Conservation (phyloP, 1,140 invertebrate species). For the Tyrophagus putrescentiae region DNA sequence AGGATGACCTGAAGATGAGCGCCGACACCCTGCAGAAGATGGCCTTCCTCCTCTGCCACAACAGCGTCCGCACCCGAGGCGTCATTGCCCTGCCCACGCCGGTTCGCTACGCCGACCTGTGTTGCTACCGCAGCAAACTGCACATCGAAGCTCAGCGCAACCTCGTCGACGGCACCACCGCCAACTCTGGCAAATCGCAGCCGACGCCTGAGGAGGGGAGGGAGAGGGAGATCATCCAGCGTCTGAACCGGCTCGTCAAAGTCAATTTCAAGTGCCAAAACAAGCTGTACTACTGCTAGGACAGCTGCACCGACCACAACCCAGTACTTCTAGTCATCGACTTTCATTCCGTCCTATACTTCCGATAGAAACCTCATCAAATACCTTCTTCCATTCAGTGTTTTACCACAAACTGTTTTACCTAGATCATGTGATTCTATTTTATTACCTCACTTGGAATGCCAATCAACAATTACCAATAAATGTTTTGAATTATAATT, state of each 20-base stretch:
- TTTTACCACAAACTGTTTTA: too few relatives aligned
- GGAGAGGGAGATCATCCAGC: neutral
- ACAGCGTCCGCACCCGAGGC: conserved; percentile 22
- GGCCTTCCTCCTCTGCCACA: conserved; percentile 28
- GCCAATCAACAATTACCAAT: too few relatives aligned
- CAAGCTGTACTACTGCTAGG: conserved; percentile 3
- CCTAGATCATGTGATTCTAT: too few relatives aligned
- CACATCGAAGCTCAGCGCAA: conserved; percentile 10
- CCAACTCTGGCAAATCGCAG: too few relatives aligned
- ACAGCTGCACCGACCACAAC: too few relatives aligned
- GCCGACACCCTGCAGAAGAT: conserved; percentile 26
- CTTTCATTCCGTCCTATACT: too few relatives aligned
- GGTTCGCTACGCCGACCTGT: conserved; percentile 30
- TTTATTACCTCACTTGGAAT: too few relatives aligned
- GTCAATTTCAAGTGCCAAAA: neutral
- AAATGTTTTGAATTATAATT: too few relatives aligned
- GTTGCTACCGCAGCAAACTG: conserved; percentile 28
- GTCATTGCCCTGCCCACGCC: conserved; percentile 59
- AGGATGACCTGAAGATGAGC: conserved; percentile 30
- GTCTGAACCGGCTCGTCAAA: conserved; percentile 1
- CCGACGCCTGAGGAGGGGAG: neutral
- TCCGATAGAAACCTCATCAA: too few relatives aligned
- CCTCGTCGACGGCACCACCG: too few relatives aligned
- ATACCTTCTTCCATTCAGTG: too few relatives aligned
- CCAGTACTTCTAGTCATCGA: too few relatives aligned